Conservation (phyloP, 2,888 invertebrate genomes). For the Metopia argyrocephala region DNA sequence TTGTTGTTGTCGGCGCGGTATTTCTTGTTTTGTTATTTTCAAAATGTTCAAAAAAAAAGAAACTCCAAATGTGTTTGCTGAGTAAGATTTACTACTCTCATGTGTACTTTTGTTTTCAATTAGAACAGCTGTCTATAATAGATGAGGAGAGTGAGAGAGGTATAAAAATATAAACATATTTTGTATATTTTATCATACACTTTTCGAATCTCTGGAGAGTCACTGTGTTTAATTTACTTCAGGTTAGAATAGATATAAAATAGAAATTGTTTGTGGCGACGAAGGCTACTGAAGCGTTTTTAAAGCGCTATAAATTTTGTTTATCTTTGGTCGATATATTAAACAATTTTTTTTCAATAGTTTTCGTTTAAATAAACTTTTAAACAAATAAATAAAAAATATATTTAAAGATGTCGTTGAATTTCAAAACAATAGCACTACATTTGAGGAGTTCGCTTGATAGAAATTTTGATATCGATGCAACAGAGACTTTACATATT, state of each 20-base stretch:
- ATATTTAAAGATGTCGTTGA: no score
- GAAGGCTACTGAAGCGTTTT: constrained; percentile 19
- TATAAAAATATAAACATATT: neutral
- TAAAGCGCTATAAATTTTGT: neutral
- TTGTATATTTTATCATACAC: constrained; percentile 19
- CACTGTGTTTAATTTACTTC: neutral
- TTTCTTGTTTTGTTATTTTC: constrained; percentile 32
- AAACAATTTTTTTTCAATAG: no score
- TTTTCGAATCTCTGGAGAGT: constrained; percentile 50
- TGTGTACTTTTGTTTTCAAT: constrained; percentile 14
- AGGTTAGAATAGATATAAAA: neutral
- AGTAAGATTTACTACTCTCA: no score
- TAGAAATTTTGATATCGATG: no score
- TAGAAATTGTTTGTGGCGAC: neutral
- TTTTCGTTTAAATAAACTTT: no score
- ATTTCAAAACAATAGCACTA: no score
- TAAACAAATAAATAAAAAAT: no score
- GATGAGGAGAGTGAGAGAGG: neutral
- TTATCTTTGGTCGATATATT: no score
- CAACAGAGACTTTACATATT: no score
- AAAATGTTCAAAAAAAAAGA: constrained; percentile 31
- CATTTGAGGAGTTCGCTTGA: no score
- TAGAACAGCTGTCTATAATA: constrained; percentile 37
- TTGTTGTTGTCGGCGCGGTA: constrained; percentile 14
- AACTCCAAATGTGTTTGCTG: constrained; percentile 32